phyloP scores from a whole-genome alignment of 2,113 vertebrate species.

The Megalops atlanticus region DNA sequence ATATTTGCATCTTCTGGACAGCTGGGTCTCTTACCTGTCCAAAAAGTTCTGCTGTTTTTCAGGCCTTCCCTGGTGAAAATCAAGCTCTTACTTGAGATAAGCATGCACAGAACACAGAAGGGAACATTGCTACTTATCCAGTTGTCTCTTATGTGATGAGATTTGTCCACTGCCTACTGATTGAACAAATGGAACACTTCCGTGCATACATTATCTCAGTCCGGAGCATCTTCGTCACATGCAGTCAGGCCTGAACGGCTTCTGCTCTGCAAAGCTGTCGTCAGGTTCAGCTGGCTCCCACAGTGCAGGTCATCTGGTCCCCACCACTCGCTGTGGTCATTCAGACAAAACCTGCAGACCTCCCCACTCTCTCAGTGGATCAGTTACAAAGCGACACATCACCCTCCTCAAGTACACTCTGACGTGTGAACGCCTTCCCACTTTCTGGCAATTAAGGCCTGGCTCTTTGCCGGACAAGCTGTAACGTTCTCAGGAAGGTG shows the following conservation, averaged over 20 bases:
- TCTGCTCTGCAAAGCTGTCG: not conserved
- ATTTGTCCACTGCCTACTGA: too few relatives aligned
- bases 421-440: not conserved
- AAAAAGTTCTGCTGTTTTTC: too few relatives aligned
- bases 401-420: conserved; percentile 3
- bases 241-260: not conserved
- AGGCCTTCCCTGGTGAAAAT: too few relatives aligned
- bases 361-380: not conserved
- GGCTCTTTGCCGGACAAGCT: not conserved
- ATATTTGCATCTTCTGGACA: too few relatives aligned
- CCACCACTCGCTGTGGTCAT: not conserved
- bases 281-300: not conserved
- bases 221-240: not conserved
- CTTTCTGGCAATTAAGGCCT: not conserved
- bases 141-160: too few relatives aligned
- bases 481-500: not conserved
- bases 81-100: too few relatives aligned
- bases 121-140: too few relatives aligned
- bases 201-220: too few relatives aligned
- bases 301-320: not conserved
- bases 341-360: not conserved
- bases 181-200: too few relatives aligned
- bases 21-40: too few relatives aligned
- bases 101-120: too few relatives aligned
- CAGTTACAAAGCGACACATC: not conserved